These are phyloP conservation scores for Mus minutoides DNA, from an alignment of 2,797 vertebrate genomes.

Conservation along the genomic window DNA sequence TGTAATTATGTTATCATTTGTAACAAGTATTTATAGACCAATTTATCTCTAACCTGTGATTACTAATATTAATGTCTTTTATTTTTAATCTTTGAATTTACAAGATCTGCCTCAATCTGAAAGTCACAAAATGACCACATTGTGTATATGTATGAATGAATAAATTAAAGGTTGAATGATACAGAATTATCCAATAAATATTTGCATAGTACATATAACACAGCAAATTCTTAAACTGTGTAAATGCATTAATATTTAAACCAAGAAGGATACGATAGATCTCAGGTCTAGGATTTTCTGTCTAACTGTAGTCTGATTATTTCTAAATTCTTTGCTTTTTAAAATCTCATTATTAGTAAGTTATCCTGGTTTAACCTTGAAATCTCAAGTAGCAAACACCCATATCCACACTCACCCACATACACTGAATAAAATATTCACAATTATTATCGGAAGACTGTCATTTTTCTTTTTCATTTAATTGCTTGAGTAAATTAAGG, in stretches of 20 bases:
- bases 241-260: background rate
- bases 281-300: background rate
- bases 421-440: constrained; percentile 25
- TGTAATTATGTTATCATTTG: background rate
- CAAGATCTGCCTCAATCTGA: rapidly evolving
- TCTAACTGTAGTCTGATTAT: background rate
- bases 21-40: background rate
- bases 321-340: background rate
- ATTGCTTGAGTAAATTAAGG: constrained; percentile 42
- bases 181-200: background rate
- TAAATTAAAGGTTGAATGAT: background rate
- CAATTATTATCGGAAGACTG: background rate
- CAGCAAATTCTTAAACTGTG: background rate
- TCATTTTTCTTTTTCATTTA: constrained; percentile 48
- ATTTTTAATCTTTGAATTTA: background rate
- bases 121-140: background rate
- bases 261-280: background rate
- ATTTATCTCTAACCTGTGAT: background rate
- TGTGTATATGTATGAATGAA: background rate
- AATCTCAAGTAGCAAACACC: background rate
- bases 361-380: constrained; percentile 8
- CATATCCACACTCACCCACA: background rate
- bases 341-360: background rate
- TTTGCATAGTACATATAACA: background rate
- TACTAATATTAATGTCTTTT: background rate